phyloP scores from a whole-genome alignment of 2,797 vertebrate genomes.

The Myotis pilosus region DNA sequence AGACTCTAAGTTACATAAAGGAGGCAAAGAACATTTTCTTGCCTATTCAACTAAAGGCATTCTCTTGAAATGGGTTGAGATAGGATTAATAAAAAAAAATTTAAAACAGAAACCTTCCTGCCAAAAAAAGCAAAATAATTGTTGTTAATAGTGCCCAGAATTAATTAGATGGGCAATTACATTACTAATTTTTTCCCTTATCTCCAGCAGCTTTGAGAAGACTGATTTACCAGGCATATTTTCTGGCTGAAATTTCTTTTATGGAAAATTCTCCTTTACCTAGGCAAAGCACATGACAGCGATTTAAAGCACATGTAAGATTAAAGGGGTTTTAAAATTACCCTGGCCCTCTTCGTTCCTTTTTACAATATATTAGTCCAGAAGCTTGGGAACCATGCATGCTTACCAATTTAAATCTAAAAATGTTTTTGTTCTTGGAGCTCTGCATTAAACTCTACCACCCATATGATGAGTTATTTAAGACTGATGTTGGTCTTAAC shows the following conservation, averaged over 20 bases:
- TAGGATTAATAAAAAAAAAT: conserved; percentile 57
- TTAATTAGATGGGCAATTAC: conserved; percentile 60
- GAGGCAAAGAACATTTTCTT: conserved; percentile 56
- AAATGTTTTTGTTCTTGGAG: background rate
- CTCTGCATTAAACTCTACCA: background rate
- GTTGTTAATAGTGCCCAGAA: conserved; percentile 15
- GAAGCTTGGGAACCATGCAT: background rate
- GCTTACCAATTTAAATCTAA: background rate
- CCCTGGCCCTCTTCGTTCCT: background rate
- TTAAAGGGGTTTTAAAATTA: conserved; percentile 16
- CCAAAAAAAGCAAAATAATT: conserved; percentile 38
- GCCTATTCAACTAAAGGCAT: conserved; percentile 38
- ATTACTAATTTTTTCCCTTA: conserved; percentile 22
- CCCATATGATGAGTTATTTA: background rate
- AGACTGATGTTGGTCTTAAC: background rate
- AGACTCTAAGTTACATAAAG: conserved; percentile 54
- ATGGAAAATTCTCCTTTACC: conserved; percentile 47
- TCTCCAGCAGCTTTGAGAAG: conserved; percentile 35
- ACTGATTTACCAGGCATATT: conserved; percentile 1
- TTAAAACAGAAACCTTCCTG: conserved; percentile 4
- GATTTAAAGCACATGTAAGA: background rate
- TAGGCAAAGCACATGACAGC: conserved; percentile 26
- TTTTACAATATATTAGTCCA: background rate
- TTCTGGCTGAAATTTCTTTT: conserved; percentile 40
- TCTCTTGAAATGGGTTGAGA: conserved; percentile 51